Evolutionary conservation across 2,888 invertebrate genomes (phyloP).

Genomic region (Hedya salicella): DNA sequence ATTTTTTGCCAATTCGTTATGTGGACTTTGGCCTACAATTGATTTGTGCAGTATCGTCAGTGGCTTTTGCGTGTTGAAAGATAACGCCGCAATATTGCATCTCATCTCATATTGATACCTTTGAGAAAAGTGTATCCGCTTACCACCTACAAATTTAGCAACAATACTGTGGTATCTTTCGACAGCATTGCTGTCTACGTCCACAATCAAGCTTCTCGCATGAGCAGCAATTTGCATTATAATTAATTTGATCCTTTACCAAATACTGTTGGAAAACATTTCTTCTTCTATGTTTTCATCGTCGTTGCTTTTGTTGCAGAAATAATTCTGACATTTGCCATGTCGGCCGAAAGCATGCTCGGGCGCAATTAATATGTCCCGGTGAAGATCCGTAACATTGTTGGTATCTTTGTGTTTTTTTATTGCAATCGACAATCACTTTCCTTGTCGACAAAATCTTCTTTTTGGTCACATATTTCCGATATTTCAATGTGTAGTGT

Average conservation of each 20-base stretch:
- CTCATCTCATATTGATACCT: neutral
- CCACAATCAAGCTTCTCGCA: slow-evolving; percentile 3
- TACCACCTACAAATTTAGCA: neutral
- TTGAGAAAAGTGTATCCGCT: neutral
- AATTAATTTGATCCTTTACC: slow-evolving; percentile 8
- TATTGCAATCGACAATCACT: no score
- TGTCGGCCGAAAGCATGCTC: slow-evolving; percentile 8
- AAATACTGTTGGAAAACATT: slow-evolving; percentile 3
- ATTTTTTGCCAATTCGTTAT: neutral
- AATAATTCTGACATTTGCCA: neutral
- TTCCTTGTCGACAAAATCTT: no score
- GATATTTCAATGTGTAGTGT: no score
- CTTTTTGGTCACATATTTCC: no score
- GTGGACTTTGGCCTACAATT: slow-evolving; percentile 7
- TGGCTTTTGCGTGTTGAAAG: neutral
- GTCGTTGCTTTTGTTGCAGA: neutral
- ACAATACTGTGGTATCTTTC: slow-evolving; percentile 2
- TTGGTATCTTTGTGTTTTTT: no score
- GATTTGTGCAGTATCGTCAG: neutral
- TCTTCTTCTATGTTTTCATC: slow-evolving; percentile 3
- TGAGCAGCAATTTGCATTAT: slow-evolving; percentile 13
- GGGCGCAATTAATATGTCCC: slow-evolving; percentile 8
- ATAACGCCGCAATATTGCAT: neutral
- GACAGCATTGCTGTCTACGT: slow-evolving; percentile 11
- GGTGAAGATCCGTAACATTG: no score